phyloP scores from a whole-genome alignment of 2,113 vertebrate species.

The Anolis sagrei region DNA sequence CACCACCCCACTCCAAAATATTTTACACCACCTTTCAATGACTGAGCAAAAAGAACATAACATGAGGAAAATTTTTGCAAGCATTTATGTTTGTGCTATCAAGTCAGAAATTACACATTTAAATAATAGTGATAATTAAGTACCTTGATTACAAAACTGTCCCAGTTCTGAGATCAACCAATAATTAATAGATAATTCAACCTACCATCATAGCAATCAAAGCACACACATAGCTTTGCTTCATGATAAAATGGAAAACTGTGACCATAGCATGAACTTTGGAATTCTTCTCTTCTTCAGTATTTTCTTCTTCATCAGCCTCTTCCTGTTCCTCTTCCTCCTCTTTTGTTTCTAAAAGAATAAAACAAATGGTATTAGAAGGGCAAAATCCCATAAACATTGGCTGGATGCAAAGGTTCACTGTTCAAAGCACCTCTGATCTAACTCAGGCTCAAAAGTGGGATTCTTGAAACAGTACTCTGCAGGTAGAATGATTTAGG shows the following conservation, averaged over 20 bases:
- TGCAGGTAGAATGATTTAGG: no score
- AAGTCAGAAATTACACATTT: constrained; percentile 19
- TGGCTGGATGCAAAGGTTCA: neutral
- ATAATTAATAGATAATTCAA: neutral
- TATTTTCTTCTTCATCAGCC: constrained; percentile 63
- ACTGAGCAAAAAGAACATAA: neutral
- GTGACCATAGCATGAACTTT: constrained; percentile 86
- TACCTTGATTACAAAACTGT: neutral
- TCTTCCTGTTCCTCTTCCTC: constrained; percentile 72
- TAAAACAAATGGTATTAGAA: constrained; percentile 48
- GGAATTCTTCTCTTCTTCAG: constrained; percentile 76
- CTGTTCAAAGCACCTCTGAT: neutral
- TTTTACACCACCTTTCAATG: neutral
- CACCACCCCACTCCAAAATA: neutral
- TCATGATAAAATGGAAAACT: constrained; percentile 95
- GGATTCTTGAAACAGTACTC: no score
- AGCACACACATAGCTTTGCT: constrained; percentile 98
- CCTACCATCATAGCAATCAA: constrained; percentile 99
- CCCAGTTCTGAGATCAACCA: neutral
- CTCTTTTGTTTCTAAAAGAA: constrained; percentile 78
- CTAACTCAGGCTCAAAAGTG: neutral
- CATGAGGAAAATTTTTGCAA: neutral
- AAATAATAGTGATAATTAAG: neutral
- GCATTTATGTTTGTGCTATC: neutral
- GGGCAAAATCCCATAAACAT: neutral